A percentile compares a stretch with the other conserved stretches of the same genome.
Conservation (phyloP, 1,140 invertebrate species). For the Pararge aegeria region DNA sequence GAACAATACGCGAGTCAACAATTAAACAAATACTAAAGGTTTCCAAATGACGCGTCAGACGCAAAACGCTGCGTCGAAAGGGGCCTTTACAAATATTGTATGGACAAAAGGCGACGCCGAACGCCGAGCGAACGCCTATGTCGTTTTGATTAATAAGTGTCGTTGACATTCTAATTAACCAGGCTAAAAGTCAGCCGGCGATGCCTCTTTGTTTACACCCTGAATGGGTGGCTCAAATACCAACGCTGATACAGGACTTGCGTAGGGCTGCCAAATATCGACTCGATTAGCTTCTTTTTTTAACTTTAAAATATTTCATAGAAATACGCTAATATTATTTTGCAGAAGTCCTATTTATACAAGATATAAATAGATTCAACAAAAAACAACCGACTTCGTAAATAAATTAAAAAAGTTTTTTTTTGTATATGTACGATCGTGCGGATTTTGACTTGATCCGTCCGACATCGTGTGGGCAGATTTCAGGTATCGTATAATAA, state of each 20-base stretch:
- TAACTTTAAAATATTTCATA: no score
- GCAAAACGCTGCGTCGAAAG: constrained; percentile 19
- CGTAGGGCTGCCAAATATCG: not conserved
- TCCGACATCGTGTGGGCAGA: no score
- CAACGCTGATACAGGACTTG: constrained; percentile 31
- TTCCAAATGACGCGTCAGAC: constrained; percentile 33
- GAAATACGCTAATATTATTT: no score
- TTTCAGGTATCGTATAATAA: no score
- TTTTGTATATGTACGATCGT: no score
- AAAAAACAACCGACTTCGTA: no score
- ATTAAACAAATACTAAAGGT: constrained; percentile 23
- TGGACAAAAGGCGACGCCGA: constrained; percentile 29
- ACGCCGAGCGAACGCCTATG: constrained; percentile 31
- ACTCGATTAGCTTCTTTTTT: not conserved
- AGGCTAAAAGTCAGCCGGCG: constrained; percentile 59
- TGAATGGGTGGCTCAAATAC: constrained; percentile 52
- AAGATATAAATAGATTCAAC: no score
- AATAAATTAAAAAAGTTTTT: no score
- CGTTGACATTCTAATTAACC: constrained; percentile 74
- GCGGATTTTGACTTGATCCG: no score
- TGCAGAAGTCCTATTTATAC: no score
- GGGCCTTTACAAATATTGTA: constrained; percentile 32
- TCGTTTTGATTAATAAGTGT: constrained; percentile 70
- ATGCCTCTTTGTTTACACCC: constrained; percentile 49
- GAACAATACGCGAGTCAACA: not conserved